A percentile compares a stretch with the other conserved stretches of the same genome.
Conservation (phyloP, 1,140 invertebrate species). For the Lasioglossum baleicum region DNA sequence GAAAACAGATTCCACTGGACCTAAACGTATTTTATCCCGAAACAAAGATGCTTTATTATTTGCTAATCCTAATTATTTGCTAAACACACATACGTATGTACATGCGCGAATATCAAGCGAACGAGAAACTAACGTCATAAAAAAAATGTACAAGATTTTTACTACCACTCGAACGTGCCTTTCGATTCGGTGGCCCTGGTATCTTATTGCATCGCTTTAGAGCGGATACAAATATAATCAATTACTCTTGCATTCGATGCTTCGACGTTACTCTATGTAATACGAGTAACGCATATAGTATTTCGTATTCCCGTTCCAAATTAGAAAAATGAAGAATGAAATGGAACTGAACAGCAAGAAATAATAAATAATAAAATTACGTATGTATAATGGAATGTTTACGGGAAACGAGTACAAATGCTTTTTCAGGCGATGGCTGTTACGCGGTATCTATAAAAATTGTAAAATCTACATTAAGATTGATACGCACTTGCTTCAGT, state of each 20-base stretch:
- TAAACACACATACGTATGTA: too few species aligned
- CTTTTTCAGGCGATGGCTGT: slow-evolving; percentile 9
- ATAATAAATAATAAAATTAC: slow-evolving; percentile 17
- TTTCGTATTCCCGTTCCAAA: not conserved
- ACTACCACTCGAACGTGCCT: slow-evolving; percentile 79
- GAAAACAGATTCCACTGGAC: slow-evolving; percentile 93
- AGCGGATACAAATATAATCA: slow-evolving; percentile 33
- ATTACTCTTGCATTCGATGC: slow-evolving; percentile 67
- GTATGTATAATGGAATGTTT: not conserved
- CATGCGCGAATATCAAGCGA: too few species aligned
- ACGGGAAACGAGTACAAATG: slow-evolving; percentile 34
- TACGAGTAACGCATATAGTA: not conserved
- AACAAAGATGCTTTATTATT: not conserved
- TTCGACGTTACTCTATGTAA: slow-evolving; percentile 8
- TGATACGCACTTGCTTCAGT: slow-evolving; percentile 85
- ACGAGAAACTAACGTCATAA: not conserved
- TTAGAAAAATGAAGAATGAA: not conserved
- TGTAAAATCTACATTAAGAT: not conserved
- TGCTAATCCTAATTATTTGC: too few species aligned
- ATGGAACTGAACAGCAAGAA: not conserved
- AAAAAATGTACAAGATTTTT: slow-evolving; percentile 73
- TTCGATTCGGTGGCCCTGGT: slow-evolving; percentile 77
- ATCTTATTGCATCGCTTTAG: slow-evolving; percentile 61
- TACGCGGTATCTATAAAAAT: not conserved
- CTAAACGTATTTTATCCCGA: slow-evolving; percentile 71